Conservation (phyloP, 2,797 vertebrate genomes). For the Selene dorsalis region DNA sequence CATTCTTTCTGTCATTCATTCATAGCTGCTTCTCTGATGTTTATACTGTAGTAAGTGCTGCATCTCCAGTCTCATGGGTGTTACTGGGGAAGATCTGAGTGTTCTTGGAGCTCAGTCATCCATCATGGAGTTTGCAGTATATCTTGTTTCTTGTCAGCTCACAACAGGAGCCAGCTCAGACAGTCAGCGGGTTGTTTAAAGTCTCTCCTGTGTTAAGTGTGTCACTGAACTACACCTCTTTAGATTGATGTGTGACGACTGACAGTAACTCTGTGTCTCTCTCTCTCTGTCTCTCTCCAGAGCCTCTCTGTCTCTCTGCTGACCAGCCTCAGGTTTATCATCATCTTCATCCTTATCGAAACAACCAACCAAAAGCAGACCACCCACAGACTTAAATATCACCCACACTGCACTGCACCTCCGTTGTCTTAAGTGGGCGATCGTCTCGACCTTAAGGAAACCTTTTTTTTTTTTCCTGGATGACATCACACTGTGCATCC, state of each 20-base stretch:
- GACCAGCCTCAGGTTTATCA: conserved; percentile 65
- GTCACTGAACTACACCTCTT: background rate
- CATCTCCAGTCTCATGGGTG: too few relatives aligned
- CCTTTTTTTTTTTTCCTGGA: conserved; percentile 2
- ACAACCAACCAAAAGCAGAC: conserved; percentile 40
- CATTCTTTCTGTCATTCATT: too few relatives aligned
- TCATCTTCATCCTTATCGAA: conserved; percentile 44
- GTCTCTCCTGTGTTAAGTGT: background rate
- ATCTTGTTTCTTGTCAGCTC: background rate
- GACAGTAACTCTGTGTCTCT: conserved; percentile 3
- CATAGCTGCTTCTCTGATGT: too few relatives aligned
- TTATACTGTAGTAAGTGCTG: too few relatives aligned
- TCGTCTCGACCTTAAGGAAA: conserved; percentile 18
- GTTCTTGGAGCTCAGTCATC: too few relatives aligned
- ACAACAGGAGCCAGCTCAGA: background rate
- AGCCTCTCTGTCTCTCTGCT: conserved; percentile 25
- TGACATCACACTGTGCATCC: conserved; percentile 13
- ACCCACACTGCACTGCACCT: background rate
- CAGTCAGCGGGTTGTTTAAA: background rate
- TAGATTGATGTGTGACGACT: background rate
- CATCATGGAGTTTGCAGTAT: too few relatives aligned
- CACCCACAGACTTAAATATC: conserved; percentile 18
- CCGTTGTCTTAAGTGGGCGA: conserved; percentile 1
- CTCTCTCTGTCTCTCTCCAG: conserved; percentile 33
- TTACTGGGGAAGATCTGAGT: too few relatives aligned